Percentiles rank a stretch among this genome's conserved stretches.
Evolutionary conservation across 1,140 invertebrate genomes (phyloP).

Genomic region (Colletes latitarsis): DNA sequence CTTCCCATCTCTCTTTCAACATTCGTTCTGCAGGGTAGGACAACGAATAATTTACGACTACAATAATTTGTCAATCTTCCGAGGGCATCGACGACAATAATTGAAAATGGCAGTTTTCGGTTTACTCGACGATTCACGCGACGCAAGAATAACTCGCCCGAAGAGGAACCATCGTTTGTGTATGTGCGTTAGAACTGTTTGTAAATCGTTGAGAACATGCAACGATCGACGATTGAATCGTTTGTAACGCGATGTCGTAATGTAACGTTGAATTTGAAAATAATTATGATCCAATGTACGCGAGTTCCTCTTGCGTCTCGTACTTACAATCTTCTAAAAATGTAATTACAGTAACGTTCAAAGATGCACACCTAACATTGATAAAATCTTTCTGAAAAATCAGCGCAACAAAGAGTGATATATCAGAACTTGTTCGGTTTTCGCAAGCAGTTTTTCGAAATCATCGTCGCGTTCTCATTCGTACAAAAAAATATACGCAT

Average conservation of each 20-base stretch:
- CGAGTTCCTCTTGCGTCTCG: constrained; percentile 8
- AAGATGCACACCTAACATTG: constrained; percentile 3
- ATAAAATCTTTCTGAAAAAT: constrained; percentile 21
- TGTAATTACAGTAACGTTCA: constrained; percentile 3
- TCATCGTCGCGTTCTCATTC: constrained; percentile 15
- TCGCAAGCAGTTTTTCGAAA: constrained; percentile 14
- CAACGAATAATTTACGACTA: constrained; percentile 29
- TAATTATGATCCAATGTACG: no score
- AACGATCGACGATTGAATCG: not conserved
- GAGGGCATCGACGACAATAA: constrained; percentile 16
- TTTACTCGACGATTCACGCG: constrained; percentile 12
- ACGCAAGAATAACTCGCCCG: constrained; percentile 10
- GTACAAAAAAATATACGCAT: constrained; percentile 21
- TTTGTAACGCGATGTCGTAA: not conserved
- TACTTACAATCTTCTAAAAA: constrained; percentile 4
- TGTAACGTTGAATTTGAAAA: not conserved
- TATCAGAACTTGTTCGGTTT: constrained; percentile 3
- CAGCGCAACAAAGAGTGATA: constrained; percentile 21
- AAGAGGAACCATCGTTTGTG: not conserved
- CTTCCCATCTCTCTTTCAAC: not conserved
- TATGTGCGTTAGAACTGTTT: constrained; percentile 36
- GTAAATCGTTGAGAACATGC: not conserved
- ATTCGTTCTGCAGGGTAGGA: constrained; percentile 31
- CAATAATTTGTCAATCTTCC: constrained; percentile 20
- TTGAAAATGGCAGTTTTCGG: constrained; percentile 49